phyloP scores from a whole-genome alignment of 2,797 vertebrate genomes.

The Picus viridis region DNA sequence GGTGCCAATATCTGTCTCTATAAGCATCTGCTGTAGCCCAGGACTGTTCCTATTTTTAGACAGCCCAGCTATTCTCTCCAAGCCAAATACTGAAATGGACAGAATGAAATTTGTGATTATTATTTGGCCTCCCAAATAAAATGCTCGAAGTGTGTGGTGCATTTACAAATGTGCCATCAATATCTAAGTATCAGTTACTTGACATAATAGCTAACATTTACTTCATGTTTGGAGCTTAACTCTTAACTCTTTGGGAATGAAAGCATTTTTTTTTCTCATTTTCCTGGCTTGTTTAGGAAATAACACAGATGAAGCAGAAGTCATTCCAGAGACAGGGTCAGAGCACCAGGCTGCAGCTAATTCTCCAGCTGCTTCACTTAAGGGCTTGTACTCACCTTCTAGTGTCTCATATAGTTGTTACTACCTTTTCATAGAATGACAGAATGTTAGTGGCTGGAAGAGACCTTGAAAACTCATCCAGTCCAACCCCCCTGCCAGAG shows the following conservation, averaged over 20 bases:
- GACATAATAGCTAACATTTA: neutral
- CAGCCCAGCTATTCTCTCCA: neutral
- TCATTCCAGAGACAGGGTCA: neutral
- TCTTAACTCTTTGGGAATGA: neutral
- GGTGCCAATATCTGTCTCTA: neutral
- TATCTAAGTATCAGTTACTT: neutral
- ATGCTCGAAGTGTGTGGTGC: neutral
- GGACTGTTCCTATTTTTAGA: neutral
- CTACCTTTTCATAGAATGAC: neutral
- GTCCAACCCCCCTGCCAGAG: too few relatives aligned
- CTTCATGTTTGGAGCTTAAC: neutral
- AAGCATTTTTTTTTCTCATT: slow-evolving; percentile 15
- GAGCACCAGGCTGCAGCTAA: neutral
- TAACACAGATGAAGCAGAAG: neutral
- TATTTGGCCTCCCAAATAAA: neutral
- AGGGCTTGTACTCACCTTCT: neutral
- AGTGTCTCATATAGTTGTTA: neutral
- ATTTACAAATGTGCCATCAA: neutral
- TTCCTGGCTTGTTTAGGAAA: slow-evolving; percentile 13
- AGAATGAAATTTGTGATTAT: neutral
- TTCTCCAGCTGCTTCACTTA: neutral
- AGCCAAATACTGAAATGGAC: slow-evolving; percentile 26
- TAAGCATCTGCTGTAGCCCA: neutral
- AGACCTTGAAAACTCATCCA: too few relatives aligned
- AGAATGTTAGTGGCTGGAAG: too few relatives aligned